These are phyloP conservation scores for Acleris holmiana DNA, from an alignment of 2,888 invertebrate genomes.

Conservation along the genomic window DNA sequence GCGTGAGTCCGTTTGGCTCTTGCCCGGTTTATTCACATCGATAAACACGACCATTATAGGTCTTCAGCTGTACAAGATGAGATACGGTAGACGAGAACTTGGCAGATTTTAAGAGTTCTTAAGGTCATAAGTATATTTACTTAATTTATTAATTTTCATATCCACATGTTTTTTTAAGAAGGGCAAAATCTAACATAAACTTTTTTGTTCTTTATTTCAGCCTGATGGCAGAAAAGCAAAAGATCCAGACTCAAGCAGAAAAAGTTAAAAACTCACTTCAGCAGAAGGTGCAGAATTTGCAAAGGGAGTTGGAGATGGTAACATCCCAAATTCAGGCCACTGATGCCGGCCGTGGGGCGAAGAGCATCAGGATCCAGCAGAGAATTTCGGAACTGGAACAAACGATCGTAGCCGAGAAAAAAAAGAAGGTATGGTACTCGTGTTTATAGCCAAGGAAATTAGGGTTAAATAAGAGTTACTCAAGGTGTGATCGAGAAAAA, in stretches of 20 bases:
- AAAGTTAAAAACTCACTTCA: constrained; percentile 53
- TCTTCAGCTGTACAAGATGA: too few relatives aligned
- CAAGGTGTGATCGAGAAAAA: too few relatives aligned
- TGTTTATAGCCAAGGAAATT: not conserved
- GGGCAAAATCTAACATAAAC: not conserved
- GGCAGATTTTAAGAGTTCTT: too few relatives aligned
- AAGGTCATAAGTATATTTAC: too few relatives aligned
- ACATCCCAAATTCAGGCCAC: constrained; percentile 60
- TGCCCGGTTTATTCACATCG: too few relatives aligned
- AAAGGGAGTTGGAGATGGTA: constrained; percentile 64
- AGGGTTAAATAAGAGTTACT: too few relatives aligned
- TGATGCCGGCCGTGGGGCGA: constrained; percentile 55
- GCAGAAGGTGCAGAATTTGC: constrained; percentile 55
- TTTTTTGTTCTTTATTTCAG: constrained; percentile 49
- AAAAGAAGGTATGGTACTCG: constrained; percentile 50
- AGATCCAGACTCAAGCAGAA: constrained; percentile 57
- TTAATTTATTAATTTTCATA: too few relatives aligned
- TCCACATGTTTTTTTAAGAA: too few relatives aligned
- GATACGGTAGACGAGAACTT: too few relatives aligned
- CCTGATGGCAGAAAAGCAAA: constrained; percentile 63
- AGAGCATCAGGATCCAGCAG: constrained; percentile 61
- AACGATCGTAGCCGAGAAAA: constrained; percentile 55
- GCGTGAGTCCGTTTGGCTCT: too few relatives aligned
- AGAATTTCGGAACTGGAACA: constrained; percentile 62
- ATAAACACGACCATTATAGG: too few relatives aligned